Evolutionary conservation across 2,888 invertebrate species (phyloP), one percentile per base, ranked within the genome.

Genomic region (Cyrtodaria siliqua): DNA sequence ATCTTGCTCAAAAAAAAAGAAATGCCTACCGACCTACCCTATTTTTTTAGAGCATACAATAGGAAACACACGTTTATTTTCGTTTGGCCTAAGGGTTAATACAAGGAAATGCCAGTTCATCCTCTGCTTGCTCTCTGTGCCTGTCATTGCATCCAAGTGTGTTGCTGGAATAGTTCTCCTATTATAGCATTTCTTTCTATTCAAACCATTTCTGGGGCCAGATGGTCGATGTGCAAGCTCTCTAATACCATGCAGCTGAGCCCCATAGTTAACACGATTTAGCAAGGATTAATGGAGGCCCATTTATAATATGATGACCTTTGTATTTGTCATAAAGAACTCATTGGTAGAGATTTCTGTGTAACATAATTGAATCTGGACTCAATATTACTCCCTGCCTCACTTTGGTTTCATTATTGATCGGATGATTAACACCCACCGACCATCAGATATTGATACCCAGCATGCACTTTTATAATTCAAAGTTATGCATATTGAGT

Each of bases 241-340:
- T 27, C 27, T 53, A 53, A 53, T 53, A 27, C 29, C 2, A n/a
- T 18, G 12, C 26, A 9, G 27, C 53, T 53, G 53, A 53, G n/a
- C 29, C 16, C n/a, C 27, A 53, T 53, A 53, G 53, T 53, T 53
- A 53, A 53, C 53, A 53, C 27, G 53, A 53, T 53, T 53, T 53
- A 27, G n/a, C 2, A 14, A 53, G 53, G 53, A 53, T 53, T 53
- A 53, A 53, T 53, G 53, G 27, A 2, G 12, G 27, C 16, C 24
- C 53, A 53, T 53, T 53, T 29, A 53, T 53, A 53, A 53, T 53
- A 26, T 20, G 53, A 53, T 53, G 53, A 53, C 53, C 53, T 53
- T 26, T 6, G 53, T 53, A 26, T 53, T 53, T 53, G 27, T 53
- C 53, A 53, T 53, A 53, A 53, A 53, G 53, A 53, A 53, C 26